Conservation (phyloP, 1,140 invertebrate genomes). For the Cheumatopsyche charites region DNA sequence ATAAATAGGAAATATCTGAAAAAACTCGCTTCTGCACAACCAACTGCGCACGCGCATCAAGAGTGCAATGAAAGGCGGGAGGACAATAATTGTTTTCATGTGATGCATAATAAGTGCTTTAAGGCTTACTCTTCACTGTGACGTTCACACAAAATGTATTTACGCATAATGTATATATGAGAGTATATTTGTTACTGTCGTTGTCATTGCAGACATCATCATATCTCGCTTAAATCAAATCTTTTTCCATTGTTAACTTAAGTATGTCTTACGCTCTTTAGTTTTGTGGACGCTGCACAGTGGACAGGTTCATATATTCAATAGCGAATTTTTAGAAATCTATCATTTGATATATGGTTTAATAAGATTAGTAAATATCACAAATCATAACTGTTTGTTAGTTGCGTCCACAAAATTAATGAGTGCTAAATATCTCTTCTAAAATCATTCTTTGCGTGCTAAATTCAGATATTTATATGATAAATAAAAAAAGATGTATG, state of each 20-base stretch:
- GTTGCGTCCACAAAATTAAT: no score
- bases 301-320: no score
- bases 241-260: slow-evolving; percentile 44
- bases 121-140: slow-evolving; percentile 29
- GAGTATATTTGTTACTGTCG: slow-evolving; percentile 2
- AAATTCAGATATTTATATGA: slow-evolving; percentile 42
- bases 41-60: slow-evolving; percentile 25
- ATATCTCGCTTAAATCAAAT: slow-evolving; percentile 43
- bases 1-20: no score
- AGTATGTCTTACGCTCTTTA: no score
- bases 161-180: background rate
- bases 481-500: slow-evolving; percentile 34
- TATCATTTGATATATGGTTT: no score
- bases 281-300: no score
- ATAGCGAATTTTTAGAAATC: no score
- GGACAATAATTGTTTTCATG: slow-evolving; percentile 14
- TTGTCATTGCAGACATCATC: slow-evolving; percentile 36
- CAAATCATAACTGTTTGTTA: no score
- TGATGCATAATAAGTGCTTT: slow-evolving; percentile 28
- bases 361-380: no score
- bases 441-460: slow-evolving; percentile 45
- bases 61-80: background rate
- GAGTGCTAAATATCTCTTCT: slow-evolving; percentile 47
- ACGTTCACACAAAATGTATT: background rate
- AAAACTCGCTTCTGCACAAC: slow-evolving; percentile 37